Base-by-base conservation (phyloP, 2,888 invertebrate species). In the Lasiommata megera region DNA sequence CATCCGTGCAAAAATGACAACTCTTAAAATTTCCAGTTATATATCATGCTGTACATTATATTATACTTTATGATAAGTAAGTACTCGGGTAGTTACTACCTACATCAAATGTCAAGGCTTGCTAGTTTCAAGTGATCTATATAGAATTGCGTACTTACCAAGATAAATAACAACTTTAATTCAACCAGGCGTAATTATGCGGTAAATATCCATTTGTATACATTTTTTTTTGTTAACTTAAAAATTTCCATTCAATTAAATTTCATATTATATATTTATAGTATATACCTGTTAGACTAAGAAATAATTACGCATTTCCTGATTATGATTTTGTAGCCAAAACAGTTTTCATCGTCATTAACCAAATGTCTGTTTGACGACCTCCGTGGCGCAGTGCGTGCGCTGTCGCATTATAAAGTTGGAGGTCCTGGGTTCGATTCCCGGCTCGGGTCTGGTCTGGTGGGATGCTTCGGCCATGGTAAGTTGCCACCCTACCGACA, bases 31-130 rank as follows among this genome's bases (percentile, higher is more conserved):
- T 41, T 5, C 11, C 40, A 41, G 11, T 3, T 18, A 41, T n/a
- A 6, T 43, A 12, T 1, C 6, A 11, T 43, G 7, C 12, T 12
- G 43, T n/a, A 12, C 28, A 7, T 23, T 43, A 6, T 28, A n/a
- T 6, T 40, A 11, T 40, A 40, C 3, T n/a, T n/a, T 40, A 17
- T 5, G 1, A 11, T 1, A 2, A 44, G 44, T 29, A 14, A 16
- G 44, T 48, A 37, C 43, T 18, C 5, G 12, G 12, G 37, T 46
- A 65, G 41, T 50, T n/a, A n/a, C n/a, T n/a, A n/a, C n/a, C n/a
- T n/a, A n/a, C n/a, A 31, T 58, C 51, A 70, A 74, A 73, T 73
- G 73, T 64, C 74, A 74, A 73, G 74, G 74, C 56, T 58, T 62
- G 56, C 65, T 55, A 62, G 68, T 64, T 63, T 62, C 66, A 67